Base-by-base conservation (phyloP, 1,140 invertebrate species). In the Drosophila burlai region DNA sequence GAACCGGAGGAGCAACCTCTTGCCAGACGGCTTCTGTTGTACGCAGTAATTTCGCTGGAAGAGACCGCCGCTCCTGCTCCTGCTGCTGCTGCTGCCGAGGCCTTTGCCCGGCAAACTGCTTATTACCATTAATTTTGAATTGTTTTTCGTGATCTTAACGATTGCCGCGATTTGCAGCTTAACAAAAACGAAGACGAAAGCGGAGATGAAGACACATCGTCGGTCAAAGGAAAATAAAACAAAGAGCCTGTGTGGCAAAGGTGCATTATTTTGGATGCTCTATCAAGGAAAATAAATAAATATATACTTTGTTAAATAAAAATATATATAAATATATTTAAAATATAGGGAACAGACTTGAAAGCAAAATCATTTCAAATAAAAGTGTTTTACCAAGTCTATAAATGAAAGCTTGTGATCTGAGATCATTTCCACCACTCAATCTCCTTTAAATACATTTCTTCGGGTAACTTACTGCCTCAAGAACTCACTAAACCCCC, bases 61-160 rank as follows among this genome's bases (percentile, higher is more conserved):
- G 64, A 75, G 50, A 66, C 62, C 69, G 55, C 38, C 29, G 57
- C 18, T 24, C 65, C 15, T 47, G 45, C 45, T 45, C 10, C 34
- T 36, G 10, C 34, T 36, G 40, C 40, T 42, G n/a, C 61, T 64
- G n/a, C 61, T 64, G 72, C 21, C 40, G 52, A 61, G 62, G 57
- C 76, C 40, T 49, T 66, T 18, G 43, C 59, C n/a, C 4, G 73
- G 71, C 78, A 66, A 92, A 92, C 91, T 92, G 91, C 85, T 92
- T 92, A 92, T 92, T 92, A 92, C 86, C 91, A 92, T 92, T 91
- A 92, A 92, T 92, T 92, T 92, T 92, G 89, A 92, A 91, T 87
- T 92, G 91, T 91, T 92, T 91, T 92, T 92, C 91, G 89, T 92
- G 91, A 92, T 92, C 89, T 91, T 92, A 92, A 92, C 91, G 91